Evolutionary conservation across 1,140 invertebrate genomes (phyloP), one percentile per base, ranked within the genome.

Genomic region (Pseudomyrmex sp.): DNA sequence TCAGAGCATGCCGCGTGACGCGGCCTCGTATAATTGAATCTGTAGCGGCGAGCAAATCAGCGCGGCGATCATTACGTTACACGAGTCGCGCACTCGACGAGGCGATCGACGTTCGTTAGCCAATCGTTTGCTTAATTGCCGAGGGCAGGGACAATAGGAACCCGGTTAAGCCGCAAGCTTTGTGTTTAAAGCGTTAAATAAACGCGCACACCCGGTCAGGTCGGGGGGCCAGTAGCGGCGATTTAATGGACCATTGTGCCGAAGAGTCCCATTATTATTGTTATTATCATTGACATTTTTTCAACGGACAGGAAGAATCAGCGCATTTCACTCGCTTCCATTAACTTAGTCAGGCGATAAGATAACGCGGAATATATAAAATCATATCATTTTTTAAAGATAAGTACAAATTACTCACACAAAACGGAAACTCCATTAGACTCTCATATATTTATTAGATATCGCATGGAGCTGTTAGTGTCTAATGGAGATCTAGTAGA

Each of bases 81-180:
- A 84, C 85, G 85, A 89, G 82, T 85, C 86, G 74, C 63, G 70
- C 73, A 48, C 23, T 69, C 58, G 61, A 26, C 75, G 52, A 18
- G 23, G 52, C 76, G 83, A 84, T 89, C 83, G 83, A 63, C 79
- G 74, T 89, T 90, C 88, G 88, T 89, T 89, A 90, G 75, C 68
- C 88, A 89, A 84, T 87, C 89, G 85, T 83, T 88, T 66, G 83
- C 66, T 70, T 88, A 90, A 89, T 90, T 82, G 88, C 84, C 72
- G 66, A 54, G 50, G 65, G 65, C 65, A 48, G 20, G 72, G 65
- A 76, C 83, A 84, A 87, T 89, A 70, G 77, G 35, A 35, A 35
- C 20, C 44, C 73, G 66, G 56, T 75, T 82, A 79, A 87, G 77
- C 85, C 76, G 35, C 79, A 61, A 35, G 85, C 87, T 89, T 89